Conservation (phyloP, 2,113 vertebrate species). For the Atherinomorus stipes region DNA sequence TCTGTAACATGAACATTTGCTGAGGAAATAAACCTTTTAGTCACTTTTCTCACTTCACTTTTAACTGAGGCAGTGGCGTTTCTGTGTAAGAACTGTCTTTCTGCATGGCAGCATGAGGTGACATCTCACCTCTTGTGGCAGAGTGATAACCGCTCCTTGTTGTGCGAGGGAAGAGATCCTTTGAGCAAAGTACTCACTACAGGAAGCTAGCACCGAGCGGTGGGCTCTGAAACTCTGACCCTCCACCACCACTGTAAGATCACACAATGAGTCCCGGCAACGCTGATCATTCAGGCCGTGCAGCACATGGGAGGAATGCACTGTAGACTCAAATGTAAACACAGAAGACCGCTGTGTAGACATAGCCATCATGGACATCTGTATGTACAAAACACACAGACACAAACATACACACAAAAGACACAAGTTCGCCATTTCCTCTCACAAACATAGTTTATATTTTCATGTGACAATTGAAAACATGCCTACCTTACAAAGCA, state of each 20-base stretch:
- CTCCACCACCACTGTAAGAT: slow-evolving; percentile 90
- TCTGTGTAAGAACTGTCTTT: not conserved
- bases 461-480: slow-evolving; percentile 6
- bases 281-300: slow-evolving; percentile 82
- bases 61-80: not conserved
- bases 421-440: too few species aligned
- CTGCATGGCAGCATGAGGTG: not conserved
- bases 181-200: slow-evolving; percentile 90
- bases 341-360: slow-evolving; percentile 72
- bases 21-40: slow-evolving; percentile 20
- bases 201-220: slow-evolving; percentile 90
- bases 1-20: not conserved
- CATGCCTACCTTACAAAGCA: slow-evolving; percentile 55
- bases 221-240: slow-evolving; percentile 91
- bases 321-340: slow-evolving; percentile 84
- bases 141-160: slow-evolving; percentile 80
- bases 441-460: slow-evolving; percentile 13
- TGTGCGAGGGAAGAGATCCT: slow-evolving; percentile 82
- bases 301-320: slow-evolving; percentile 81
- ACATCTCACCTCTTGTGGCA: slow-evolving; percentile 90
- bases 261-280: slow-evolving; percentile 78
- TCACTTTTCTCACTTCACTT: slow-evolving; percentile 34
- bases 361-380: slow-evolving; percentile 72
- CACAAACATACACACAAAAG: slow-evolving; percentile 6
- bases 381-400: slow-evolving; percentile 37